Evolutionary conservation across 2,888 invertebrate species (phyloP), one percentile per base, ranked within the genome.

Genomic region (Mantis religiosa): DNA sequence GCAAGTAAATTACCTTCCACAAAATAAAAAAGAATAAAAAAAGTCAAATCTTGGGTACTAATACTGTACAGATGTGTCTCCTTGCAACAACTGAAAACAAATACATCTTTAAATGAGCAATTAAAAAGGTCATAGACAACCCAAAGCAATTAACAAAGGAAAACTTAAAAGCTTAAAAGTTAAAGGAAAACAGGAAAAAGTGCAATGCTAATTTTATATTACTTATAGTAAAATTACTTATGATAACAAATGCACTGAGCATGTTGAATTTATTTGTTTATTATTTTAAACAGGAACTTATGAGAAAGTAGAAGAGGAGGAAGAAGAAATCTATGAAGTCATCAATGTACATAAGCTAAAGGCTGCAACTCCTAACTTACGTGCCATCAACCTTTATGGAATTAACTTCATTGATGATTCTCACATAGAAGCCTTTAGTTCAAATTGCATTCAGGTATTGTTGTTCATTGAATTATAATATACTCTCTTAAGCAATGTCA

Each of bases 331-430:
- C 91, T 99, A 99, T 93, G 99, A 99, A 93, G 99, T 99, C 8
- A 98, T 99, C 91, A 99, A 99, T 94, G 98, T 99, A 41, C 99
- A 99, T 93, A 99, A 99, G 93, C 94, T 99, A 89, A 99, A 99
- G 93, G 98, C 98, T 0, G 99, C 99, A 8, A 99, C 99, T 0
- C 99, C 99, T 0, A 99, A 99, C 94, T 94, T 99, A 90, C 95
- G 98, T 90, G 98, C 99, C 14, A 99, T 99, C 92, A 99, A 99
- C 93, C 94, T 99, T 87, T 99, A 99, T 93, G 99, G 99, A 0
- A 99, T 99, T 91, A 98, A 98, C 93, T 99, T 99, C 91, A 98
- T 99, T 12, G 99, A 99, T 91, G 99, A 99, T 94, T 98, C 98
- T 0, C 99, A 99, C 92, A 99, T 99, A 86, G 99, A 99, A 93